Percentiles rank a stretch among this genome's conserved stretches.
Evolutionary conservation across 2,797 vertebrate genomes (phyloP).

Genomic region (Microcaecilia unicolor): DNA sequence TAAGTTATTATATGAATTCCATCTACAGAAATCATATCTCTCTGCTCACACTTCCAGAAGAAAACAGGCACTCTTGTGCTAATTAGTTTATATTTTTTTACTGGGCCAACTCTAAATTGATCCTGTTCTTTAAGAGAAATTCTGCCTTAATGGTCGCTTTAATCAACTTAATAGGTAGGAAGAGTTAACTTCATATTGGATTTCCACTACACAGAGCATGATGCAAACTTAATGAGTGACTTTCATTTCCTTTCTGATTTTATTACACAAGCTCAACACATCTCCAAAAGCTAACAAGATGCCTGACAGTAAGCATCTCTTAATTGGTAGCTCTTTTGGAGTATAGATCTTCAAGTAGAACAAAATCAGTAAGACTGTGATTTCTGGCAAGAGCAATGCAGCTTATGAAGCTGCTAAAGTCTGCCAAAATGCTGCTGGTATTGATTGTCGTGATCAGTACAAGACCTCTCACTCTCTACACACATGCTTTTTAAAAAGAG

Average conservation of each 20-base stretch:
- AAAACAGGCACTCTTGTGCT: constrained; percentile 3
- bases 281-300: constrained; percentile 15
- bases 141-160: constrained; percentile 29
- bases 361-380: not conserved
- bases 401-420: not conserved
- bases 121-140: constrained; percentile 22
- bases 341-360: constrained; percentile 9
- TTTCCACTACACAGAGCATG: constrained; percentile 21
- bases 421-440: not conserved
- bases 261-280: constrained; percentile 9
- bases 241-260: constrained; percentile 24
- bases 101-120: constrained; percentile 23
- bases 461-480: too few relatives aligned
- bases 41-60: constrained; percentile 1
- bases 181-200: constrained; percentile 5
- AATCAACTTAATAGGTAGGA: constrained; percentile 20
- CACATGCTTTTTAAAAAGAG: too few relatives aligned
- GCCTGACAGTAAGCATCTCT: constrained; percentile 5
- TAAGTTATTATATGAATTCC: too few relatives aligned
- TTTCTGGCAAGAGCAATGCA: not conserved
- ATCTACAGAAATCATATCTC: too few relatives aligned
- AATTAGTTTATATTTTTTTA: constrained; percentile 15
- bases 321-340: constrained; percentile 16
- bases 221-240: constrained; percentile 15
- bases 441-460: not conserved